Conservation (phyloP, 1,140 invertebrate genomes). For the Carcinoscorpius rotundicauda region DNA sequence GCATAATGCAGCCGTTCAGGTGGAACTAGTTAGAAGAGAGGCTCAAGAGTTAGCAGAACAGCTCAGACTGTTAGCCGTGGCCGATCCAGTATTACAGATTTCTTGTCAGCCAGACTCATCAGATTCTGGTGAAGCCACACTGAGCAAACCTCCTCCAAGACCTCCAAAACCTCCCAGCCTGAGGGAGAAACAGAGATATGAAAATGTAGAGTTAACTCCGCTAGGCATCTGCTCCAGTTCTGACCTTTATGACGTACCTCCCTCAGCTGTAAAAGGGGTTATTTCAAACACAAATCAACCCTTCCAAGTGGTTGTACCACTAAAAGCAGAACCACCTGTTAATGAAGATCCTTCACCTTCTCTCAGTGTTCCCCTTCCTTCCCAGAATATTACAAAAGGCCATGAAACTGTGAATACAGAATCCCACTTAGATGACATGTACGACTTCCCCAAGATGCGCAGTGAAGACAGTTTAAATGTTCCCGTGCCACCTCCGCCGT, state of each 20-base stretch:
- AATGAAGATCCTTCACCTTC: slow-evolving; percentile 9
- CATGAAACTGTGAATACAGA: too few species aligned
- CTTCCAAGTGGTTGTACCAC: neutral
- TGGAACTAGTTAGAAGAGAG: too few species aligned
- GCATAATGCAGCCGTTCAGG: too few species aligned
- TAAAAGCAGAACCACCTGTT: neutral
- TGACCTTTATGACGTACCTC: slow-evolving; percentile 8
- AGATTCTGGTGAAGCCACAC: neutral
- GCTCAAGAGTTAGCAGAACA: too few species aligned
- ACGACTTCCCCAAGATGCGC: slow-evolving; percentile 59
- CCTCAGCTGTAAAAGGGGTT: slow-evolving; percentile 4
- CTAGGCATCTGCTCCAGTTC: too few species aligned
- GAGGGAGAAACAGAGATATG: slow-evolving; percentile 15
- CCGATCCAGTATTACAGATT: too few species aligned
- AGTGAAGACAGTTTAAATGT: slow-evolving; percentile 28
- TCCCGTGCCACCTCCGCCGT: slow-evolving; percentile 15
- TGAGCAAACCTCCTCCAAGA: slow-evolving; percentile 18
- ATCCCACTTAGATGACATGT: slow-evolving; percentile 45
- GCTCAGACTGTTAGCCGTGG: too few species aligned
- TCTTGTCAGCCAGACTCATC: too few species aligned
- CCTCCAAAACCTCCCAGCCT: slow-evolving; percentile 22
- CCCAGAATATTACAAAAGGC: slow-evolving; percentile 6
- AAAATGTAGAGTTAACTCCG: slow-evolving; percentile 7
- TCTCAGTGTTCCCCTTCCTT: slow-evolving; percentile 5
- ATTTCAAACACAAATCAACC: neutral